A percentile compares a stretch with the other conserved stretches of the same genome.
Conservation (phyloP, 2,797 vertebrate species). For the Euthynnus affinis region DNA sequence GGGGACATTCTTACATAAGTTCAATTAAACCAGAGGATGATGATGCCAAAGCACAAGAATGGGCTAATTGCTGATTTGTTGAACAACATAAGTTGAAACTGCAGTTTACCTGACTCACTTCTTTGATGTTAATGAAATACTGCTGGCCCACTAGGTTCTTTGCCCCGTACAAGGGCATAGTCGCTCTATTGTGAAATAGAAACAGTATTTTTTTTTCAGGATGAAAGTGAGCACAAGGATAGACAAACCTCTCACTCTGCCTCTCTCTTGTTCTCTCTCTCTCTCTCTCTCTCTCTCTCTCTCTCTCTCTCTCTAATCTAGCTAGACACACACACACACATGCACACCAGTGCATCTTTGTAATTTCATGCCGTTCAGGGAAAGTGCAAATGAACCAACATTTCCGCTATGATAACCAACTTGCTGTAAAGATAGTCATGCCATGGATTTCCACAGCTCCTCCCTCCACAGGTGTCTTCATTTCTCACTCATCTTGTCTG, state of each 20-base stretch:
- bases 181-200: constrained; percentile 31
- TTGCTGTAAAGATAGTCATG: constrained; percentile 48
- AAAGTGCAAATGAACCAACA: constrained; percentile 36
- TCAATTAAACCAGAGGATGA: constrained; percentile 63
- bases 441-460: constrained; percentile 48
- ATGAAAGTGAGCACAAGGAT: constrained; percentile 47
- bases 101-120: constrained; percentile 58
- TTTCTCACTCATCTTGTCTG: constrained; percentile 57
- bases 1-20: constrained; percentile 63
- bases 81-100: constrained; percentile 56
- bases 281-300: neutral
- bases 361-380: constrained; percentile 12
- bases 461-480: constrained; percentile 71
- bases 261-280: neutral
- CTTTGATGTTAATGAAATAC: constrained; percentile 77
- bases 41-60: constrained; percentile 76
- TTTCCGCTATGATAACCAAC: constrained; percentile 31
- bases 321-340: neutral
- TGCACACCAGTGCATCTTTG: neutral
- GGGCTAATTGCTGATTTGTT: constrained; percentile 71
- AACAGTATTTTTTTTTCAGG: constrained; percentile 37
- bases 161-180: constrained; percentile 26
- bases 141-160: constrained; percentile 47
- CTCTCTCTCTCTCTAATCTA: neutral
- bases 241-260: constrained; percentile 7